phyloP scores from a whole-genome alignment of 30 jellyfish, hydroid and myxozoan genomes.

The Hydractinia symbiolongicarpus region DNA sequence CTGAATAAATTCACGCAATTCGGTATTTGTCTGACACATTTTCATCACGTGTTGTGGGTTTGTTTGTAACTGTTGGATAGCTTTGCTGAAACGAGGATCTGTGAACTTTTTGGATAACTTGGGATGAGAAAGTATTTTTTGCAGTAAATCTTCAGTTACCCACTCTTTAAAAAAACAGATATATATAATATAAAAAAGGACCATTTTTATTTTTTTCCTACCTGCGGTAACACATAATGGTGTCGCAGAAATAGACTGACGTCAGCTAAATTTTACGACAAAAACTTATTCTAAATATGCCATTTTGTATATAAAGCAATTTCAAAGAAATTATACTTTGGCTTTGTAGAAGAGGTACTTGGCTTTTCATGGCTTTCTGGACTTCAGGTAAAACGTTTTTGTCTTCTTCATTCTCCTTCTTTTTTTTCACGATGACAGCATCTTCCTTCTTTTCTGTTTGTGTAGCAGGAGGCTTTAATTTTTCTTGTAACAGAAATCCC shows the following conservation, averaged over 20 bases:
- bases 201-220: neutral
- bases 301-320: no score
- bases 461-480: neutral
- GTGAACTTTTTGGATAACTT: slow-evolving; percentile 51
- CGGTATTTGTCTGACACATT: slow-evolving; percentile 51
- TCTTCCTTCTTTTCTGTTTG: slow-evolving; percentile 11
- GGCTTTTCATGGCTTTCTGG: slow-evolving; percentile 51
- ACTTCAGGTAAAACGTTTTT: slow-evolving; percentile 48
- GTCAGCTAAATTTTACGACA: neutral
- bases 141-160: slow-evolving; percentile 60
- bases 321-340: slow-evolving; percentile 23
- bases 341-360: slow-evolving; percentile 48
- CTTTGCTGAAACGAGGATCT: slow-evolving; percentile 53
- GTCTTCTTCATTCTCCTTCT: slow-evolving; percentile 17
- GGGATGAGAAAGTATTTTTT: slow-evolving; percentile 46
- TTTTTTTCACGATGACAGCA: slow-evolving; percentile 18
- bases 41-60: slow-evolving; percentile 52
- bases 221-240: neutral
- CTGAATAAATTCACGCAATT: slow-evolving; percentile 44
- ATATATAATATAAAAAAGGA: neutral
- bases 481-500: slow-evolving; percentile 46
- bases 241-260: neutral
- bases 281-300: no score
- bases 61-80: slow-evolving; percentile 50
- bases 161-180: slow-evolving; percentile 25